phyloP scores from a whole-genome alignment of 2,797 vertebrate species.

The Diglossa cyanea region DNA sequence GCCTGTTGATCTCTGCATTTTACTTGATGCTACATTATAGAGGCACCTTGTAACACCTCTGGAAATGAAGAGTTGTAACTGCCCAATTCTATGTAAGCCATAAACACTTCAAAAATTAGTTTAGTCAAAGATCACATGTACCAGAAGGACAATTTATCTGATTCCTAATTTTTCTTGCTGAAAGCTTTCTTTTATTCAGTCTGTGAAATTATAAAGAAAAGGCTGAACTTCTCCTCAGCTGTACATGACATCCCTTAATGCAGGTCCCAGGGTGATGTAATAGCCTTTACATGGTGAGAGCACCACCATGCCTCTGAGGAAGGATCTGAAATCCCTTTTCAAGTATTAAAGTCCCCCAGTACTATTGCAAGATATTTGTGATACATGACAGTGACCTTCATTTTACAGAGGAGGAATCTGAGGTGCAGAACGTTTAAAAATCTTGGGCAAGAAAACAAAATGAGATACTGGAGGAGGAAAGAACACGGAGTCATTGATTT shows the following conservation, averaged over 20 bases:
- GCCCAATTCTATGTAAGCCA: background rate
- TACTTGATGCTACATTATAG: background rate
- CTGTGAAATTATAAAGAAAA: background rate
- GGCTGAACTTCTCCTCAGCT: background rate
- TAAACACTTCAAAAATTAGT: background rate
- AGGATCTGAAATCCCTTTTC: background rate
- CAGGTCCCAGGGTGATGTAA: background rate
- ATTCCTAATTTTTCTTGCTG: background rate
- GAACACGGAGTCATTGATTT: background rate
- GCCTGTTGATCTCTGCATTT: background rate
- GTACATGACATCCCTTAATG: background rate
- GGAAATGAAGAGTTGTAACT: background rate
- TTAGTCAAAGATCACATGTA: background rate
- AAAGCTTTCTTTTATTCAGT: background rate
- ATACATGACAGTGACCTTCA: background rate
- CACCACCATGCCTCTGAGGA: background rate
- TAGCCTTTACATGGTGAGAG: background rate
- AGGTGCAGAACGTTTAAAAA: background rate
- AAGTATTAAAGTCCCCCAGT: background rate
- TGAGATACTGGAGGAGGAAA: background rate
- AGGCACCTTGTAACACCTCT: background rate
- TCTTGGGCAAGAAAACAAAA: background rate
- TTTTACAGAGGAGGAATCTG: background rate
- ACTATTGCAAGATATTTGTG: background rate
- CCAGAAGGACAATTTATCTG: background rate